Percentiles rank a stretch among this genome's conserved stretches.
These are phyloP conservation scores for Condylostylus longicornis DNA, from an alignment of 1,140 invertebrate genomes.

Conservation along the genomic window DNA sequence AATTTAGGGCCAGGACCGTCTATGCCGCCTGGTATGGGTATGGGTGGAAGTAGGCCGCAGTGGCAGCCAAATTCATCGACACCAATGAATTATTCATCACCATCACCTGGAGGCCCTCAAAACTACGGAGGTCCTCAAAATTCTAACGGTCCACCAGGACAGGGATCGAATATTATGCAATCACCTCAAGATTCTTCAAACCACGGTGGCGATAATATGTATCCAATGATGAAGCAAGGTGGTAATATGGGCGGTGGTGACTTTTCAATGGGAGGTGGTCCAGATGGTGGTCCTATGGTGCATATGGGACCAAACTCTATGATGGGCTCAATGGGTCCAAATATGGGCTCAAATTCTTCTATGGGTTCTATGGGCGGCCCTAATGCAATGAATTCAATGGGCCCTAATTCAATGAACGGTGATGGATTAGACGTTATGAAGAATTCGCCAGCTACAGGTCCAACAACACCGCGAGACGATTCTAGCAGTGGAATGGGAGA, in stretches of 20 bases:
- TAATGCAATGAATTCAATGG: slow-evolving; percentile 60
- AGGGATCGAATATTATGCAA: slow-evolving; percentile 92
- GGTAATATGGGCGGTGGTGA: slow-evolving; percentile 58
- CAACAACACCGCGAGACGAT: slow-evolving; percentile 89
- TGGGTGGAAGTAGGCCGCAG: slow-evolving; percentile 67
- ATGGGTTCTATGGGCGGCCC: slow-evolving; percentile 60
- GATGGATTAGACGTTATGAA: slow-evolving; percentile 92
- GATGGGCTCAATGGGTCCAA: no score
- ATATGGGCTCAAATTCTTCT: no score
- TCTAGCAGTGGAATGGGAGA: slow-evolving; percentile 89
- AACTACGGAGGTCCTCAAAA: slow-evolving; percentile 61
- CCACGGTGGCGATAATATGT: slow-evolving; percentile 83
- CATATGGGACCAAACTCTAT: no score
- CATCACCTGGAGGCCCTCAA: slow-evolving; percentile 81
- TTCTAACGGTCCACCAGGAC: slow-evolving; percentile 57
- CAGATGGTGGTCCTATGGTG: no score
- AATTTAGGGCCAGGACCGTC: slow-evolving; percentile 54
- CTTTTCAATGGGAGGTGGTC: slow-evolving; percentile 40
- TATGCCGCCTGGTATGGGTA: slow-evolving; percentile 81
- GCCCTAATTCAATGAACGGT: slow-evolving; percentile 61
- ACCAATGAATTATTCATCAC: slow-evolving; percentile 82
- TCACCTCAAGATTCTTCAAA: slow-evolving; percentile 71
- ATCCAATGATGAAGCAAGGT: slow-evolving; percentile 92
- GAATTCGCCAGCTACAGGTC: slow-evolving; percentile 84
- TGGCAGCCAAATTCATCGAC: slow-evolving; percentile 82